phyloP scores from a whole-genome alignment of 2,888 invertebrate genomes.

The Cosmia pyralina region DNA sequence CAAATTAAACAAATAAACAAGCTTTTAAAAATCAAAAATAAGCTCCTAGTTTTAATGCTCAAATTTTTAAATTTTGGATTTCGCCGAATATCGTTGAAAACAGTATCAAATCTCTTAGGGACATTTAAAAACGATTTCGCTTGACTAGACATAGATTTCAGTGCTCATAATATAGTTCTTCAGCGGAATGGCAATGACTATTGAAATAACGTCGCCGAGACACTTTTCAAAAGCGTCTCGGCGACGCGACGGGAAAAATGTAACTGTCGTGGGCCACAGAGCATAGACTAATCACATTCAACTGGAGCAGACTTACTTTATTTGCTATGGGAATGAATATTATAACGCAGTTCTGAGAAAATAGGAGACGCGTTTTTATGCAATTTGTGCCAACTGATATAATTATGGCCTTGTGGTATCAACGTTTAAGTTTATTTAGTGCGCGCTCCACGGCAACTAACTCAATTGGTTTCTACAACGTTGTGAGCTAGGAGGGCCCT shows the following conservation, averaged over 20 bases:
- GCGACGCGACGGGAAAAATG: not conserved
- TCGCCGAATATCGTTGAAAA: not conserved
- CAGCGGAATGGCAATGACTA: not conserved
- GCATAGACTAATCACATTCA: slow-evolving; percentile 2
- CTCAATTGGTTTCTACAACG: slow-evolving; percentile 14
- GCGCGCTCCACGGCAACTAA: slow-evolving; percentile 10
- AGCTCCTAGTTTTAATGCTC: not conserved
- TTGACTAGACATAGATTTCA: slow-evolving; percentile 1
- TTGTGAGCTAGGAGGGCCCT: not conserved
- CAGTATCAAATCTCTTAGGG: not conserved
- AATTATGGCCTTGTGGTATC: slow-evolving; percentile 19
- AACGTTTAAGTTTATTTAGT: slow-evolving; percentile 7
- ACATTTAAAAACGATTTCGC: not conserved
- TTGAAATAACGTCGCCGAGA: slow-evolving; percentile 1
- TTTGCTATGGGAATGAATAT: not conserved
- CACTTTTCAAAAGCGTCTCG: not conserved
- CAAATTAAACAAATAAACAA: slow-evolving; percentile 19
- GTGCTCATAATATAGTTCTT: not conserved
- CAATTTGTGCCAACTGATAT: slow-evolving; percentile 32
- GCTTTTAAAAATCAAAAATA: not conserved
- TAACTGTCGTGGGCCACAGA: not conserved
- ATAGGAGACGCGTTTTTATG: slow-evolving; percentile 20
- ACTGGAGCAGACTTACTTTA: not conserved
- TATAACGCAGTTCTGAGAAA: slow-evolving; percentile 12
- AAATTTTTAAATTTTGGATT: not conserved